Base-by-base conservation (phyloP, 2,113 vertebrate genomes). In the Rafetus swinhoei region DNA sequence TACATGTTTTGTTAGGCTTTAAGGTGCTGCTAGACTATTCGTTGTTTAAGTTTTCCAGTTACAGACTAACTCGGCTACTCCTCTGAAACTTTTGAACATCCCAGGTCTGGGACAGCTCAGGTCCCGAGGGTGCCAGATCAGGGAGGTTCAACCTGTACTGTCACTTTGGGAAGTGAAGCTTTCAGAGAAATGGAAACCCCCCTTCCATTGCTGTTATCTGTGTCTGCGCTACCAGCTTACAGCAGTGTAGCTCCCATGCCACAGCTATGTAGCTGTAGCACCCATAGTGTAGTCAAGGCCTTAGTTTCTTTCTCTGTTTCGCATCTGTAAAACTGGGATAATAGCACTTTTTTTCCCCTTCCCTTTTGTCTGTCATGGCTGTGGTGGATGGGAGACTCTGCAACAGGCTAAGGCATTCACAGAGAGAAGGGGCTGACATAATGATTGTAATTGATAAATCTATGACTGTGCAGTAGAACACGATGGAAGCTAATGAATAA, bases 321-420 rank as follows among this genome's bases (percentile, higher is more conserved):
- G 72, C 54, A n/a, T 81, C 45, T 25, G 1, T 90, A 81, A 91
- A 77, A 27, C 39, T 29, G 8, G 4, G 9, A 39, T 62, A 79
- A n/a, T 56, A 74, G 74, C 76, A 81, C 24, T 84, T 79, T 10
- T 54, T 79, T n/a, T 65, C 24, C 80, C 83, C 54, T 56, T 0
- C 7, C 19, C 24, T 74, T 86, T 72, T 79, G 32, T 69, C 62
- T 69, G 62, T 27, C 54, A 18, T 29, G 55, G 45, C 53, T 55
- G 59, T 10, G 35, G 22, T 27, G 88, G 69, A 79, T 57, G 9
- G 69, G 57, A 22, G 9, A 50, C 69, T 72, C 57, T 27, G 29
- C 59, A n/a, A 32, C 16, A 86, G 59, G 13, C 53, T 5, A 10
- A 4, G 19, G 2, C 0, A 0, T 29, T 11, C 59, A 55, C 0